Percentiles rank a stretch among this genome's conserved stretches.
These are phyloP conservation scores for Morus bassanus DNA, from an alignment of 2,797 vertebrate genomes.

Conservation along the genomic window DNA sequence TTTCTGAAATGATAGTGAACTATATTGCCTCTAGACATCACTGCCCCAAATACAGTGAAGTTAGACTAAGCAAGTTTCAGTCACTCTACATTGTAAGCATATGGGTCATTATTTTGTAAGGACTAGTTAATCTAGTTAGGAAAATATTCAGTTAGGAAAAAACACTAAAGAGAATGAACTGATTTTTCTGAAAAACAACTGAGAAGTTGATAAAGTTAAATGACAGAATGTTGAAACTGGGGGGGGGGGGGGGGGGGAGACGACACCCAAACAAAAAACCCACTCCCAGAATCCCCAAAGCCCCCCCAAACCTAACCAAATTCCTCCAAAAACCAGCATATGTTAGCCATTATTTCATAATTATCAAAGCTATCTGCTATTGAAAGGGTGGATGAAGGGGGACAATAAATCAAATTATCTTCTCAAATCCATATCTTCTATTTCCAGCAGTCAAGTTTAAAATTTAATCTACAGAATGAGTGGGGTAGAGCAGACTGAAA, in stretches of 20 bases:
- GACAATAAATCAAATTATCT: not conserved
- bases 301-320: not conserved
- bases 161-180: not conserved
- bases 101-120: not conserved
- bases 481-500: not conserved
- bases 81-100: not conserved
- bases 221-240: not conserved
- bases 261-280: too few species aligned
- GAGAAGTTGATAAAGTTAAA: not conserved
- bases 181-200: not conserved
- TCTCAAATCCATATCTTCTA: not conserved
- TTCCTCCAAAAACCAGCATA: not conserved
- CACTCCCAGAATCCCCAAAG: fast-evolving
- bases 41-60: not conserved
- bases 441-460: not conserved
- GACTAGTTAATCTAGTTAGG: not conserved
- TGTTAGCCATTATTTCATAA: not conserved
- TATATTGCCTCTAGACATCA: not conserved
- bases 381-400: not conserved
- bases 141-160: not conserved
- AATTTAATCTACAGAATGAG: not conserved
- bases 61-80: not conserved
- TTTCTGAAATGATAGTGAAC: not conserved
- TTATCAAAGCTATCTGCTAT: not conserved
- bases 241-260: too few species aligned